Base-by-base conservation (phyloP, 2,888 invertebrate species). In the Netelia melanura region DNA sequence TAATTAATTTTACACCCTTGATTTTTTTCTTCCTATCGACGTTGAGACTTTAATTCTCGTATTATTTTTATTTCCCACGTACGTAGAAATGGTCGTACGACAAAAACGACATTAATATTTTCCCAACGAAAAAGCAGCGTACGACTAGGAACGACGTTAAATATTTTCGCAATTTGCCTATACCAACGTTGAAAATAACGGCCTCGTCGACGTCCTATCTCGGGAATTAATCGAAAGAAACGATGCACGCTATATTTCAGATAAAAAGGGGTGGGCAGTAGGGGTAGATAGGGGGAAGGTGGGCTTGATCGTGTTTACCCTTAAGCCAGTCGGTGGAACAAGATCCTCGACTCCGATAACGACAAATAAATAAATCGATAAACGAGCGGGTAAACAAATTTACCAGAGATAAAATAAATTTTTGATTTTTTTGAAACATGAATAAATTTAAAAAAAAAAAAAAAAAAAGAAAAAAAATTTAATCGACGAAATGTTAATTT, bases 141-240 rank as follows among this genome's bases (percentile, higher is more conserved):
- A 3, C 3, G 30, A 30, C 38, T 54, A 54, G 54, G 56, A 17
- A 56, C 64, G 65, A 65, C 71, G 56, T 64, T 30, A 72, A 83
- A 81, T 70, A 44, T 56, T 67, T 64, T 64, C 61, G 80, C 61
- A 84, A 80, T 80, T 80, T 80, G 44, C 67, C 81, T 43, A 68
- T 8, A 56, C 8, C 76, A n/a, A 80, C 71, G 64, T 64, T 65
- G 65, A 80, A 84, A 84, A 81, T 81, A 72, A 80, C 52, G 64
- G 56, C 74, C 71, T 71, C 61, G n/a, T 38, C 76, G 75, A 71
- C 80, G 67, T 76, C 80, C 61, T 84, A 84, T 84, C 84, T 72
- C 43, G 67, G 58, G 65, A 84, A 81, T 84, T 72, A 81, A 84
- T 84, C 84, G 77, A 71, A 84, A 54, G 52, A 43, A 48, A 83